These are phyloP conservation scores for Ochotona princeps DNA, from an alignment of 2,113 vertebrate genomes.

Conservation along the genomic window DNA sequence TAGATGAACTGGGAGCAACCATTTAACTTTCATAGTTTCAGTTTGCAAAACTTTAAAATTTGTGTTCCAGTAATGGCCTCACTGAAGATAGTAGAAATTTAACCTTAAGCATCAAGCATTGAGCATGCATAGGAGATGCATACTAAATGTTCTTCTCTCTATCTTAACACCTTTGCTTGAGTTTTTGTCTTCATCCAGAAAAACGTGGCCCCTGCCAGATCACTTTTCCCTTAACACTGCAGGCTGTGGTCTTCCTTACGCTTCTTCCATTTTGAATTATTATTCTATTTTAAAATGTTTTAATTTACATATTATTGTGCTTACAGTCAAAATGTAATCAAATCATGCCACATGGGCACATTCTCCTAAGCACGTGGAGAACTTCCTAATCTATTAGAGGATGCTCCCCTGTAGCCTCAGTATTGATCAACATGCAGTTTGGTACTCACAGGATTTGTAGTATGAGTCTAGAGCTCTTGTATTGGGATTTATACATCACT, in stretches of 20 bases:
- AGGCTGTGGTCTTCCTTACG: neutral
- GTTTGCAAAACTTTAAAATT: neutral
- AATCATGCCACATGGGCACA: neutral
- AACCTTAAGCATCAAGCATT: neutral
- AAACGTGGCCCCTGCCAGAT: neutral
- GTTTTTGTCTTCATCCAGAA: neutral
- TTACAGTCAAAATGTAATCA: neutral
- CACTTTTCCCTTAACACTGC: neutral
- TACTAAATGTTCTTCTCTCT: neutral
- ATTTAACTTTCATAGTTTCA: neutral
- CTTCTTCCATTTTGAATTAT: conserved; percentile 22
- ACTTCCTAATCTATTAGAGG: neutral
- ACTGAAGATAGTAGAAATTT: neutral
- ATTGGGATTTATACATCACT: neutral
- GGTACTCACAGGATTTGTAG: neutral
- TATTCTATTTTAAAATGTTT: neutral
- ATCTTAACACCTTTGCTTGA: neutral
- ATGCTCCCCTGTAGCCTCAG: neutral
- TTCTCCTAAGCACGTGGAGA: neutral
- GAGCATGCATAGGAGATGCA: neutral
- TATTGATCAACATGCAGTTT: neutral
- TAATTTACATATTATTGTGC: neutral
- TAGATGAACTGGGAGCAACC: conserved; percentile 26
- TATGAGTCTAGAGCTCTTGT: neutral
- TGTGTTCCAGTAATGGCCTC: neutral